Evolutionary conservation across 1,140 invertebrate species (phyloP).

Genomic region (Drosophila tristis): DNA sequence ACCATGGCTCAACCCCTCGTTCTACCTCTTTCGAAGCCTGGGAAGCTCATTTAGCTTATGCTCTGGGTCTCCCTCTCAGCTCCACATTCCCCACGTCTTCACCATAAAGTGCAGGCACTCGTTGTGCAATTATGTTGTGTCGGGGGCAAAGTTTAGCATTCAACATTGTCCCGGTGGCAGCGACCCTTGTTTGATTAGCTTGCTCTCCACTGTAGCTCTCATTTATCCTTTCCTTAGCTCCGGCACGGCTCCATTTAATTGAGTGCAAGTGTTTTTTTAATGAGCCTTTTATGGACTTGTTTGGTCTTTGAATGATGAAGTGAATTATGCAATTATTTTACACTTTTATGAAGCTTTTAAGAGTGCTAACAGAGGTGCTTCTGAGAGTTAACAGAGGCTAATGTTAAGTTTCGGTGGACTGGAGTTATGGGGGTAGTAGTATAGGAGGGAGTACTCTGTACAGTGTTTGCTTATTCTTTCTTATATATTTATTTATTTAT

Average conservation of each 20-base stretch:
- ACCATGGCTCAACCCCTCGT: background rate
- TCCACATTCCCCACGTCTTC: background rate
- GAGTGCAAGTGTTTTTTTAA: conserved; percentile 80
- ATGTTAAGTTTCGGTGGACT: too few species aligned
- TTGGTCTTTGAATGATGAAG: conserved; percentile 27
- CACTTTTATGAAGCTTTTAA: conserved; percentile 25
- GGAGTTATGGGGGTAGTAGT: too few species aligned
- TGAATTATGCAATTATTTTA: conserved; percentile 48
- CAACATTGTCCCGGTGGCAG: conserved; percentile 58
- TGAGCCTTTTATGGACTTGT: conserved; percentile 76
- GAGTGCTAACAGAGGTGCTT: conserved; percentile 11
- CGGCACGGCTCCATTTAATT: conserved; percentile 66
- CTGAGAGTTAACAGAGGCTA: conserved; percentile 5
- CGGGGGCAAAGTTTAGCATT: conserved; percentile 60
- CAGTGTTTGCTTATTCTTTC: too few species aligned
- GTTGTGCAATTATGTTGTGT: conserved; percentile 57
- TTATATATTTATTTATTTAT: too few species aligned
- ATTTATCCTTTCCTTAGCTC: conserved; percentile 4
- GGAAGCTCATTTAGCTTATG: conserved; percentile 75
- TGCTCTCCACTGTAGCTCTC: conserved; percentile 27
- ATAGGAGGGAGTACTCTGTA: too few species aligned
- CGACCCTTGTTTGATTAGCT: conserved; percentile 78
- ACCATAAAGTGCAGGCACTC: conserved; percentile 56
- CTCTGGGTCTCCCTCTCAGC: conserved; percentile 3
- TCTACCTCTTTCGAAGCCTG: background rate